These are phyloP conservation scores for Anas platyrhynchos DNA, from an alignment of 2,113 vertebrate genomes.

Conservation along the genomic window DNA sequence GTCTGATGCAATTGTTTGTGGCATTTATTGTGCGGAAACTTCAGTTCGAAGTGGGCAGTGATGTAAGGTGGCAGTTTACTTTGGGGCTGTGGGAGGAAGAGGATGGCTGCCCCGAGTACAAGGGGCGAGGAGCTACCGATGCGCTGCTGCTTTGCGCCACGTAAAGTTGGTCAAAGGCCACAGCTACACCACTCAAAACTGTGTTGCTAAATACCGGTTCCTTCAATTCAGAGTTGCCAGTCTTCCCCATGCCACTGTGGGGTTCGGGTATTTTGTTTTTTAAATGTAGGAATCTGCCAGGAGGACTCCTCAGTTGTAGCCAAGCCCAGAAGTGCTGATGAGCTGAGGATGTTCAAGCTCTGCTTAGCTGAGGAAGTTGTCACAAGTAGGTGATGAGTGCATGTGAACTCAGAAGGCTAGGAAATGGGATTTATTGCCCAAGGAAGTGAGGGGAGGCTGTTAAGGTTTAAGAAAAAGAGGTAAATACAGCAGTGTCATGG, in stretches of 20 bases:
- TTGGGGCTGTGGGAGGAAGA: not conserved
- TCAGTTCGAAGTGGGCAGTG: not conserved
- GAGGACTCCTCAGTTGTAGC: not conserved
- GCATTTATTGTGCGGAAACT: not conserved
- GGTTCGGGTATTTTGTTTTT: not conserved
- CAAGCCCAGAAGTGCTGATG: not conserved
- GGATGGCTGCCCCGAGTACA: not conserved
- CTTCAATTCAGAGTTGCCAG: not conserved
- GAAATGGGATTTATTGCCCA: not conserved
- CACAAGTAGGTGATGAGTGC: not conserved
- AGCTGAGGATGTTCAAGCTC: not conserved
- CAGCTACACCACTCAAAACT: not conserved
- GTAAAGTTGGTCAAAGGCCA: not conserved
- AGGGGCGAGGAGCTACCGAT: not conserved
- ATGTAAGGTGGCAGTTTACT: not conserved
- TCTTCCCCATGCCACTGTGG: fast-evolving
- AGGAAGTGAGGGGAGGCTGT: not conserved
- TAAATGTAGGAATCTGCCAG: not conserved
- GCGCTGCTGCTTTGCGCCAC: not conserved
- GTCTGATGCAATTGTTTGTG: fast-evolving
- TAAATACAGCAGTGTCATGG: not conserved
- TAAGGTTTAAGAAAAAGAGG: not conserved
- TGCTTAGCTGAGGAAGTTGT: not conserved
- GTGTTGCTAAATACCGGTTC: not conserved
- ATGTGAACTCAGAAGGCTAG: not conserved